Conservation (phyloP, 2,797 vertebrate genomes). For the Adelosebastes latens region DNA sequence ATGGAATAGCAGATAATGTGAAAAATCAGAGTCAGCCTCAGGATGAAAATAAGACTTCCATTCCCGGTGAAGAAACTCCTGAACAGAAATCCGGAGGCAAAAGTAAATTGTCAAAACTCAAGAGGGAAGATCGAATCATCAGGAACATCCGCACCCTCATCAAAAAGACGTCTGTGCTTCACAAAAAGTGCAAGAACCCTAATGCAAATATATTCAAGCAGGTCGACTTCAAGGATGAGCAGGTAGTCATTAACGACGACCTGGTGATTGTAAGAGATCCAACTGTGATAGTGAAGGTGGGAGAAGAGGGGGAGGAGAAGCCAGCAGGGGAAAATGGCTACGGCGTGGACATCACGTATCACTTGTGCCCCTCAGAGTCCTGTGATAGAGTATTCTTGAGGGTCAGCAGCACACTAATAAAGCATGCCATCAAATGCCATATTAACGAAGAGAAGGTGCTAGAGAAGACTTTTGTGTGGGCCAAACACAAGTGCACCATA, state of each 20-base stretch:
- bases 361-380: constrained; percentile 86
- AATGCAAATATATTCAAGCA: constrained; percentile 9
- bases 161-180: constrained; percentile 61
- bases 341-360: constrained; percentile 44
- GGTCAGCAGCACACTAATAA: constrained; percentile 83
- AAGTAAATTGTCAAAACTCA: constrained; percentile 50
- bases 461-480: constrained; percentile 90
- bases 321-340: constrained; percentile 45
- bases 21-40: constrained; percentile 9
- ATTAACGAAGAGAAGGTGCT: constrained; percentile 88
- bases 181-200: constrained; percentile 61
- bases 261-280: constrained; percentile 57
- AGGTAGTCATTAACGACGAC: constrained; percentile 67
- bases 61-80: neutral
- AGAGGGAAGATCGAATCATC: constrained; percentile 73
- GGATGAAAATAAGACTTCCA: constrained; percentile 7
- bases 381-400: constrained; percentile 84
- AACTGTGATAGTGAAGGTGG: neutral
- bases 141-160: constrained; percentile 73
- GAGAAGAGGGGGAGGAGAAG: constrained; percentile 8
- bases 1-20: constrained; percentile 39
- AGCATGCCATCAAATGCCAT: constrained; percentile 90
- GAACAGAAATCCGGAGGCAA: constrained; percentile 38
- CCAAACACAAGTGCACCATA: constrained; percentile 91
- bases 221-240: constrained; percentile 68